Conservation (phyloP, 2,797 vertebrate genomes). For the Gephyroberyx darwinii region DNA sequence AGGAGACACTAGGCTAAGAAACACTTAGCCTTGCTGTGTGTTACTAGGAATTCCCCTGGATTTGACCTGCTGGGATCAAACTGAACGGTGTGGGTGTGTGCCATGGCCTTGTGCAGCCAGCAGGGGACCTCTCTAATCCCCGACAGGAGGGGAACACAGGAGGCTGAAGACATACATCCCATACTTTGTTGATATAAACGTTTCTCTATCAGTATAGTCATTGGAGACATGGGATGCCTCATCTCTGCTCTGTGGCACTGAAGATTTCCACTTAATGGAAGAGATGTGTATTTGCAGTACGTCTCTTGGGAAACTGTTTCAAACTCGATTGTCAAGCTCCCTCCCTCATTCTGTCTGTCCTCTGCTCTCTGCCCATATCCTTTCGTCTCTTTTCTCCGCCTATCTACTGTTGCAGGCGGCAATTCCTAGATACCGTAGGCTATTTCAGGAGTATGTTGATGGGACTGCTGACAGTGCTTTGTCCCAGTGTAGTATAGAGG, state of each 20-base stretch:
- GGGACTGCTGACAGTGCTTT: constrained; percentile 70
- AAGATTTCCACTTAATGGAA: background rate
- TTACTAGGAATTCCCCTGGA: background rate
- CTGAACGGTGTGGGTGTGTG: constrained; percentile 31
- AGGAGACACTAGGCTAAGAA: too few species aligned
- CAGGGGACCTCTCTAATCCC: constrained; percentile 42
- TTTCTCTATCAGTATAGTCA: background rate
- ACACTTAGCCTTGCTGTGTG: constrained; percentile 26
- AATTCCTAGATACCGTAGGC: background rate
- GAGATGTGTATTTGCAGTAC: background rate
- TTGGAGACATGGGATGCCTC: background rate
- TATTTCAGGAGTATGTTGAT: constrained; percentile 54
- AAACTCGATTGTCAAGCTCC: background rate
- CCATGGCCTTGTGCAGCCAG: constrained; percentile 37
- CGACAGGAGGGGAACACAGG: constrained; percentile 39
- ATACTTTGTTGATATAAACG: background rate
- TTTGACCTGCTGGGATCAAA: constrained; percentile 59
- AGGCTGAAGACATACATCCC: constrained; percentile 31
- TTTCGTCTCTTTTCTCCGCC: too few species aligned
- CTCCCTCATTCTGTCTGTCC: too few species aligned
- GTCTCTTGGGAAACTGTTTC: constrained; percentile 7
- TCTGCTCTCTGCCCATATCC: too few species aligned
- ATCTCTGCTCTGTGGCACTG: background rate
- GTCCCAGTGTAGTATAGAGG: constrained; percentile 59
- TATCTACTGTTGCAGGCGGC: constrained; percentile 30